phyloP scores from a whole-genome alignment of 2,113 vertebrate species.

The Columbina picui region DNA sequence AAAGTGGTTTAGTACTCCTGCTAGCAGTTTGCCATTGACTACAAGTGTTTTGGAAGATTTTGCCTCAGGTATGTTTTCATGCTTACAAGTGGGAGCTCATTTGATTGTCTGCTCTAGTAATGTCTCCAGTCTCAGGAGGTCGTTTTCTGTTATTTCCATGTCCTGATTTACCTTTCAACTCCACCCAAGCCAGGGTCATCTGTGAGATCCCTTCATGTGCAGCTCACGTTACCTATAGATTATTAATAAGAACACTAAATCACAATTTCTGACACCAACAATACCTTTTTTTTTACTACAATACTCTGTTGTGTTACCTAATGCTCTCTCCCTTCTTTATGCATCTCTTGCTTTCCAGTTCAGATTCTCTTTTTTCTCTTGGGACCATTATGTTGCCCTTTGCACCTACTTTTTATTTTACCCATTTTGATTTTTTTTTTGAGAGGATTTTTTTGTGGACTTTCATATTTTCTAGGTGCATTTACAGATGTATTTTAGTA shows the following conservation, averaged over 20 bases:
- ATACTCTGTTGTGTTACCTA: background rate
- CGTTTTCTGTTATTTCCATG: background rate
- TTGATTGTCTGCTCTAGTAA: background rate
- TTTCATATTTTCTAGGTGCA: background rate
- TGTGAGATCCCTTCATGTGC: background rate
- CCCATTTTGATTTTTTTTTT: background rate
- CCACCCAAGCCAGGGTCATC: background rate
- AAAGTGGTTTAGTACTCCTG: constrained; percentile 9
- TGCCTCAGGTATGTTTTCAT: constrained; percentile 25
- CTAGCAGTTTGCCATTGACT: background rate
- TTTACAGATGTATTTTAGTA: constrained; percentile 39
- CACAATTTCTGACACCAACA: background rate
- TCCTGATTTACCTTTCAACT: background rate
- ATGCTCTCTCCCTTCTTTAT: background rate
- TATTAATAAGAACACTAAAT: constrained; percentile 24
- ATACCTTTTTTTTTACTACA: background rate
- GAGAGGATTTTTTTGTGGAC: background rate
- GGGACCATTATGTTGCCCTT: background rate
- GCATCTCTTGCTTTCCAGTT: background rate
- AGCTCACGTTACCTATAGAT: background rate
- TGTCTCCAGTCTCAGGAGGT: background rate
- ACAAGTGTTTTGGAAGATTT: constrained; percentile 21
- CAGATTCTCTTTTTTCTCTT: background rate
- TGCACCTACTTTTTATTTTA: background rate
- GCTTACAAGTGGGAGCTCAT: background rate